These are phyloP conservation scores for Drosophila virilis DNA, from an alignment of 1,140 invertebrate species.

Conservation along the genomic window DNA sequence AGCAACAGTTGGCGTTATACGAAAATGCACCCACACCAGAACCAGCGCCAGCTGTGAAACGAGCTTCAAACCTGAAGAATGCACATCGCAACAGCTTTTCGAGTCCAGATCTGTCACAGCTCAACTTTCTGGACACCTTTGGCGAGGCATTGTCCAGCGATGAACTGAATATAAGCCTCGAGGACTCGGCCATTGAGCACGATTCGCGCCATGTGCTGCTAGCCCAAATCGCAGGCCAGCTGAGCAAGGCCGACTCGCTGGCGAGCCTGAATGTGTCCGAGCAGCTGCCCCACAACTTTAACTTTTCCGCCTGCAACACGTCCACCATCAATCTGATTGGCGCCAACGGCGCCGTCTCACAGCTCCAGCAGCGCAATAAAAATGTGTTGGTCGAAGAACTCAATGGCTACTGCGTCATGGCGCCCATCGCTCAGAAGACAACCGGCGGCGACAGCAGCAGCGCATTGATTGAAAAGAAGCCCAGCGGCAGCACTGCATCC, in stretches of 20 bases:
- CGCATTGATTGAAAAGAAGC: conserved; percentile 32
- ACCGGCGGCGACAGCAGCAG: conserved; percentile 13
- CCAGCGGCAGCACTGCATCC: conserved; percentile 61
- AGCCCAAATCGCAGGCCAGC: conserved; percentile 41
- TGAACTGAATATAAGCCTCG: conserved; percentile 70
- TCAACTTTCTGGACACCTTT: conserved; percentile 72
- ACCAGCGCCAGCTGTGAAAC: conserved; percentile 22
- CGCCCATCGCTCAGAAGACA: conserved; percentile 66
- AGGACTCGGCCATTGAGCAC: conserved; percentile 63
- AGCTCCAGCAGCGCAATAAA: conserved; percentile 49
- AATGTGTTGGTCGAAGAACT: conserved; percentile 74
- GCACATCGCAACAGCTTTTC: conserved; percentile 82
- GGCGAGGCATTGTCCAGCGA: conserved; percentile 57
- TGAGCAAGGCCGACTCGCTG: conserved; percentile 60
- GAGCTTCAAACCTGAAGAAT: conserved; percentile 37
- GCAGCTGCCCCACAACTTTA: conserved; percentile 76
- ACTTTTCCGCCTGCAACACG: conserved; percentile 77
- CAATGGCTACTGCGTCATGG: conserved; percentile 82
- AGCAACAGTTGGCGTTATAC: conserved; percentile 44
- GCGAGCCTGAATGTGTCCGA: conserved; percentile 76
- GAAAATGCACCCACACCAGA: conserved; percentile 64
- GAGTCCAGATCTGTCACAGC: conserved; percentile 78
- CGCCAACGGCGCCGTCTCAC: conserved; percentile 63
- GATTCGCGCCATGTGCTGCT: conserved; percentile 43
- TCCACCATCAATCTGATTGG: conserved; percentile 82